Evolutionary conservation across 2,888 invertebrate genomes (phyloP), one percentile per base, ranked within the genome.

Genomic region (Drosophila affinis): DNA sequence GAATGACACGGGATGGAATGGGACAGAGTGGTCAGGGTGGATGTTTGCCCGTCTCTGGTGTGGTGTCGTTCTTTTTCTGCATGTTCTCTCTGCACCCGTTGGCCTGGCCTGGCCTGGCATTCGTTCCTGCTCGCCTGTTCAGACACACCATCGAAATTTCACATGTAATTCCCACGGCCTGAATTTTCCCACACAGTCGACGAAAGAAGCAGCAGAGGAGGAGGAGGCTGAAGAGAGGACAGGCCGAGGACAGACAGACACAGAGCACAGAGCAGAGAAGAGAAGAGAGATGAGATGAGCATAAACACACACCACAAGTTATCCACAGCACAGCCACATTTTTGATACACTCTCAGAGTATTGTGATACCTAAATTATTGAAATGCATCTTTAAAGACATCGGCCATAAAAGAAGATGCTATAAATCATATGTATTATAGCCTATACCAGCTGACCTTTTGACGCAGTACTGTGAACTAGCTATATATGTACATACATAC

Each of bases 121-220:
- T 18, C 47, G 53, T 47, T 89, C 84, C 91, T 92, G 92, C 62
- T 88, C 81, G 90, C 92, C 92, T 91, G 90, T 87, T 91, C 82
- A 69, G 68, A 86, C 88, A 91, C 92, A 92, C 92, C 92, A 91
- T 91, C 91, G 87, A 91, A 92, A 92, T 91, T 91, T 90, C 90
- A 91, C 84, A 91, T 91, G 91, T 91, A 92, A 92, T 92, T 92
- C 92, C 92, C 92, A 92, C 92, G 92, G 91, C 91, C 90, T 90
- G 88, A 90, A 91, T 91, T 91, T 91, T 91, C 91, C 91, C 91
- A 91, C 91, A 91, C 86, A 85, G 58, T 58, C 57, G 32, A 57
- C 71, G 83, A 79, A 79, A 39, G 5, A 5, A 14, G 7, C 39
- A n/a, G 14, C 39, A n/a, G 79, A 77, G 85, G 82, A 80, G 84